Conservation (phyloP, 2,113 vertebrate genomes). For the Neopipo cinnamomea region DNA sequence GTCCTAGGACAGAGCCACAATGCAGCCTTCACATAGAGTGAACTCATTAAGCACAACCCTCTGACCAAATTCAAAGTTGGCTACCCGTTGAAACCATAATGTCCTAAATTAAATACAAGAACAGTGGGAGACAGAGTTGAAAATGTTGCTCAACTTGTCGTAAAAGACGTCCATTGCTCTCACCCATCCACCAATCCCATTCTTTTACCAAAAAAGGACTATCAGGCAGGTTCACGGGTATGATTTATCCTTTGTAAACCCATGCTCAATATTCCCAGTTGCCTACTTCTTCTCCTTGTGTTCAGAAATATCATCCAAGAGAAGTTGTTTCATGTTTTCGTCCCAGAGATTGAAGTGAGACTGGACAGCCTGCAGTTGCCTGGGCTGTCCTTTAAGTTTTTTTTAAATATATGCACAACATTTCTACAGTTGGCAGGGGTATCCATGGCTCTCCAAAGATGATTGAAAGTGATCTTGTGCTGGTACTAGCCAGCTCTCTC, state of each 20-base stretch:
- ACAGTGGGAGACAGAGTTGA: not conserved
- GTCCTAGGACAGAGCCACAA: not conserved
- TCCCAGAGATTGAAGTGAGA: not conserved
- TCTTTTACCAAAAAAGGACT: not conserved
- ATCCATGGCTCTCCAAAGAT: not conserved
- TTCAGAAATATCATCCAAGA: not conserved
- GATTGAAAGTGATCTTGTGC: not conserved
- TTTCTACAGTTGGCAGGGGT: not conserved
- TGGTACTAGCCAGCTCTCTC: not conserved
- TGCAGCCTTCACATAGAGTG: not conserved
- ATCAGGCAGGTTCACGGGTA: not conserved
- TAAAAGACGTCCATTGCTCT: not conserved
- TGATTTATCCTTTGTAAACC: not conserved
- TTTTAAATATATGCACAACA: not conserved
- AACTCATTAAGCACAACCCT: not conserved
- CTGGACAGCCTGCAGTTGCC: not conserved
- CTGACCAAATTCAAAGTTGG: not conserved
- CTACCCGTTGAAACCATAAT: not conserved
- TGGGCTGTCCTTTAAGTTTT: not conserved
- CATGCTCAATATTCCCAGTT: not conserved
- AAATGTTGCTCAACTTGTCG: not conserved
- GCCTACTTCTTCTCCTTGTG: not conserved
- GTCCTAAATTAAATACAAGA: not conserved
- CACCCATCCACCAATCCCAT: not conserved
- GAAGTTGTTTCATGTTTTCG: not conserved